A percentile compares a stretch with the other conserved stretches of the same genome.
Conservation (phyloP, 2,113 vertebrate genomes). For the Lathamus discolor region DNA sequence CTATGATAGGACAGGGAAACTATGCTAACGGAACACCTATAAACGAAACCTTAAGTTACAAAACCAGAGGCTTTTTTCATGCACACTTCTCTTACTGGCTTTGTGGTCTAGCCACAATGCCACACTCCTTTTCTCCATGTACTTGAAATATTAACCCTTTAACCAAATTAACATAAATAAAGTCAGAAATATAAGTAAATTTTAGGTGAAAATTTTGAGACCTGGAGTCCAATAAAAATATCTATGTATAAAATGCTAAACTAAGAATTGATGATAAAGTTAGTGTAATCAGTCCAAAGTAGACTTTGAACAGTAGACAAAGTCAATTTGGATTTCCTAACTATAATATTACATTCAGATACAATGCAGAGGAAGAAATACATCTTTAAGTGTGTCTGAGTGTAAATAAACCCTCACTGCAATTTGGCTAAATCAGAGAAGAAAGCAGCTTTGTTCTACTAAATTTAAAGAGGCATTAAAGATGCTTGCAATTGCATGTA, state of each 20-base stretch:
- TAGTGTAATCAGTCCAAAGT: background rate
- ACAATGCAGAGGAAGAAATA: background rate
- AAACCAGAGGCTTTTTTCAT: background rate
- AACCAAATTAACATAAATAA: background rate
- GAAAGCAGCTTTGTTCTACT: slow-evolving; percentile 25
- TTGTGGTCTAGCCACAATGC: background rate
- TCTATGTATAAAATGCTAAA: background rate
- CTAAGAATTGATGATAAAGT: background rate
- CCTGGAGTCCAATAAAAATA: background rate
- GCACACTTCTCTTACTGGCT: background rate
- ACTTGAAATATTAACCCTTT: background rate
- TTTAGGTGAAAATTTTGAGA: background rate
- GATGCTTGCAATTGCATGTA: background rate
- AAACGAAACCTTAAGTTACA: background rate
- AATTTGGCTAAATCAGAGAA: slow-evolving; percentile 8
- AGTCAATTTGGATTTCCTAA: background rate
- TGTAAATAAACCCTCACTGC: slow-evolving; percentile 4
- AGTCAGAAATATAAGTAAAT: background rate
- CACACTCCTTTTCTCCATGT: background rate
- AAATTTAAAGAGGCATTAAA: slow-evolving; percentile 34
- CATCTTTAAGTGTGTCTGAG: background rate
- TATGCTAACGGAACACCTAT: background rate
- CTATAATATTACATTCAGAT: background rate
- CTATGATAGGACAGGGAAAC: background rate
- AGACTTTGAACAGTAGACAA: background rate